Base-by-base conservation (phyloP, 2,888 invertebrate genomes). In the Sericinus montela region DNA sequence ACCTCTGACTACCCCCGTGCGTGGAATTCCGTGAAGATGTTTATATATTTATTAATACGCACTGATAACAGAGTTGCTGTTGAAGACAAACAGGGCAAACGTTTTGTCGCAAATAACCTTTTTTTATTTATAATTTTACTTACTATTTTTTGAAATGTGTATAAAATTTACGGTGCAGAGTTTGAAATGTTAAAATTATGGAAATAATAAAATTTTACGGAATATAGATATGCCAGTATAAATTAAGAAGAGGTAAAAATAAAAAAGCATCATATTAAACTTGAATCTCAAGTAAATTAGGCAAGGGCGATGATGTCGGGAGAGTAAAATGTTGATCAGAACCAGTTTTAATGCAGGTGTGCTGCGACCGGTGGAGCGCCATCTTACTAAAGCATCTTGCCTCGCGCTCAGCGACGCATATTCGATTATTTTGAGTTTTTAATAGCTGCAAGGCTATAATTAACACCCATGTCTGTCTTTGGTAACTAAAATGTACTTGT, bases 341-440 rank as follows among this genome's bases (percentile, higher is more conserved):
- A 85, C 86, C 82, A 77, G 86, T 87, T 82, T 67, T 51, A 63
- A 69, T 79, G 84, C 86, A 87, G 86, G 86, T 86, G 86, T 78
- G 79, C 73, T 56, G 56, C 55, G 51, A 54, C 51, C 56, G 48
- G 49, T 53, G 52, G 53, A 52, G 47, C 53, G 55, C 58, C 62
- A 62, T 66, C 65, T 67, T 53, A 54, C 53, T 37, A 45, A 54
- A 49, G 49, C 53, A 52, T 51, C 48, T 45, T 40, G 29, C n/a
- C 48, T 37, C 14, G 50, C 40, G 30, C 29, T 48, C 45, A 45
- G 37, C 50, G 35, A 34, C 30, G 38, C 11, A 25, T 29, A 28
- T 38, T 45, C 38, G 37, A 38, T 30, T 29, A 37, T 30, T 45
- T 45, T 29, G 19, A 9, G 8, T 38, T 45, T 45, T 45, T 38